A percentile compares a stretch with the other conserved stretches of the same genome.
Evolutionary conservation across 2,113 vertebrate species (phyloP).

Genomic region (Silurus asotus): DNA sequence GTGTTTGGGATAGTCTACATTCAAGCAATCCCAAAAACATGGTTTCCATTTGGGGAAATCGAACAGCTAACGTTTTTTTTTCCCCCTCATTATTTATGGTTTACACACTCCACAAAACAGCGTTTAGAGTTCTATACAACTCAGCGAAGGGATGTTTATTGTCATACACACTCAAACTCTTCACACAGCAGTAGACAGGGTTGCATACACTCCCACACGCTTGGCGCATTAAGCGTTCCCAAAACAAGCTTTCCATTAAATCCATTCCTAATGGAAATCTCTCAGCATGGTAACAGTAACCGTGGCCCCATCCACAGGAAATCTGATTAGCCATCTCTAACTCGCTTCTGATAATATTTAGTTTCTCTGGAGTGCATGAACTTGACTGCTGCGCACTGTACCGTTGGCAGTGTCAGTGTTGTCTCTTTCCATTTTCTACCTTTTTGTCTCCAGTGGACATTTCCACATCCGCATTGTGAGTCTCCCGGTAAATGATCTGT

Average conservation of each 20-base stretch:
- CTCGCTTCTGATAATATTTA: constrained; percentile 52
- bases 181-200: constrained; percentile 16
- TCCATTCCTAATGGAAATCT: constrained; percentile 31
- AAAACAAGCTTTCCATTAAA: constrained; percentile 32
- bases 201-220: constrained; percentile 3
- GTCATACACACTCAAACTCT: constrained; percentile 8
- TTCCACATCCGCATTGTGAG: constrained; percentile 29
- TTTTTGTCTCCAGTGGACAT: constrained; percentile 32
- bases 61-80: constrained; percentile 19
- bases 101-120: neutral
- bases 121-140: neutral
- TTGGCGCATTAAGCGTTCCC: constrained; percentile 3
- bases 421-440: constrained; percentile 30
- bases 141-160: constrained; percentile 1
- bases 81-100: neutral
- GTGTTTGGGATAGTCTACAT: neutral
- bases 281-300: constrained; percentile 32
- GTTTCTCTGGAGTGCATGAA: constrained; percentile 54
- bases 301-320: constrained; percentile 27
- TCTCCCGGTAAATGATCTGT: constrained; percentile 53
- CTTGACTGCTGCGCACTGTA: constrained; percentile 20
- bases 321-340: constrained; percentile 50
- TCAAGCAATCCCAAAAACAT: constrained; percentile 8
- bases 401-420: constrained; percentile 20
- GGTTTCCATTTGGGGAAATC: constrained; percentile 28